A percentile compares a stretch with the other conserved stretches of the same genome.
phyloP scores from a whole-genome alignment of 1,140 invertebrate genomes.

The Episyrphus balteatus region DNA sequence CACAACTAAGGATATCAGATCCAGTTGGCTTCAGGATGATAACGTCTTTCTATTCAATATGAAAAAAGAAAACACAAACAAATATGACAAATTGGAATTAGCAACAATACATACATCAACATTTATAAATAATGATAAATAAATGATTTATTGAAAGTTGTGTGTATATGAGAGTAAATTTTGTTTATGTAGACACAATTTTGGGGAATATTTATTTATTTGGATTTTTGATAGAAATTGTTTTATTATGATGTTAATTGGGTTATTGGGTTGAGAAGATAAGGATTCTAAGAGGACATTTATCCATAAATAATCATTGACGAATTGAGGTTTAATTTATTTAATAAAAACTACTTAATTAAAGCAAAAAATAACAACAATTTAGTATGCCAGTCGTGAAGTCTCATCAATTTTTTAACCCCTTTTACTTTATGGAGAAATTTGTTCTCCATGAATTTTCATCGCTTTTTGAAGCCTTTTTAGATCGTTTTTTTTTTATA shows the following conservation, averaged over 20 bases:
- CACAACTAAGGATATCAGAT: conserved; percentile 60
- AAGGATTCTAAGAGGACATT: too few relatives aligned
- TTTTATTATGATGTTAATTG: background rate
- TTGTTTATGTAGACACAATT: background rate
- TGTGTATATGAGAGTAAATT: background rate
- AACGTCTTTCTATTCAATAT: conserved; percentile 52
- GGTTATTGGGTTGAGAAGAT: too few relatives aligned
- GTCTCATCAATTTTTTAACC: too few relatives aligned
- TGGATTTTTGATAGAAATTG: background rate
- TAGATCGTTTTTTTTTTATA: too few relatives aligned
- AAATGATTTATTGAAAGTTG: background rate
- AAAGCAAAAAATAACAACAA: too few relatives aligned
- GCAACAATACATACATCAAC: background rate
- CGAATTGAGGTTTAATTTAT: too few relatives aligned
- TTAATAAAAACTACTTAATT: too few relatives aligned
- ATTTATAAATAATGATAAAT: background rate
- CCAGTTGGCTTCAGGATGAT: conserved; percentile 55
- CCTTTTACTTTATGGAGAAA: too few relatives aligned
- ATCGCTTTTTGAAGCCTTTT: too few relatives aligned
- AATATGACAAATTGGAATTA: background rate
- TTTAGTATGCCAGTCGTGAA: too few relatives aligned
- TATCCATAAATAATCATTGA: too few relatives aligned
- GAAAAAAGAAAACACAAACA: conserved; percentile 4
- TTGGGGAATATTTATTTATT: background rate
- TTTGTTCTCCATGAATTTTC: too few relatives aligned